phyloP scores from a whole-genome alignment of 35 echinoderm and acorn worm genomes.

The Patiria miniata region DNA sequence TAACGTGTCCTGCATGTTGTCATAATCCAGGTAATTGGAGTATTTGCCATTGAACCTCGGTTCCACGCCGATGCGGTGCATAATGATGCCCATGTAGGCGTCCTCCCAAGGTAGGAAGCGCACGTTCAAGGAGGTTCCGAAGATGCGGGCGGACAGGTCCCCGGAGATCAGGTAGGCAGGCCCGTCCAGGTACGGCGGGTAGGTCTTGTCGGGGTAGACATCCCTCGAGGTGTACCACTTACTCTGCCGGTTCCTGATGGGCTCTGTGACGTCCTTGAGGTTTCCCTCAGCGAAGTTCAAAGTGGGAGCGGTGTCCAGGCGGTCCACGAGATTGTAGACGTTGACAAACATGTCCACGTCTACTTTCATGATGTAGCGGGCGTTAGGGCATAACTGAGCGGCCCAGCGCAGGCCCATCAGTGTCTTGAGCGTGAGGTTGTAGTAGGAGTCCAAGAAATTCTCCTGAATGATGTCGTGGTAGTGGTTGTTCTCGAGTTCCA shows the following conservation, averaged over 20 bases:
- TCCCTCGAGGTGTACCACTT: conserved; percentile 71
- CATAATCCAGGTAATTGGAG: neutral
- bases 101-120: conserved; percentile 50
- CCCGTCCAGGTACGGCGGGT: conserved; percentile 78
- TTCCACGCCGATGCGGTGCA: conserved; percentile 21
- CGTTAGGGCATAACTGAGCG: conserved; percentile 55
- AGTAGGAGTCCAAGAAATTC: conserved; percentile 82
- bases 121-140: neutral
- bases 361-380: conserved; percentile 65
- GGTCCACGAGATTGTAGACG: conserved; percentile 38
- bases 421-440: conserved; percentile 75
- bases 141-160: conserved; percentile 36
- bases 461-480: conserved; percentile 79
- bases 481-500: conserved; percentile 34
- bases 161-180: conserved; percentile 76
- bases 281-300: conserved; percentile 36
- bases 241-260: conserved; percentile 47
- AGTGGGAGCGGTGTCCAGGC: conserved; percentile 3
- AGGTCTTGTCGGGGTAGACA: conserved; percentile 45
- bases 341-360: conserved; percentile 81
- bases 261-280: conserved; percentile 10
- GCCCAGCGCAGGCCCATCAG: conserved; percentile 93
- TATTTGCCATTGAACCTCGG: conserved; percentile 24
- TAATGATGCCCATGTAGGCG: conserved; percentile 39
- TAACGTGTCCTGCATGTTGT: neutral